These are phyloP conservation scores for Orchestia grillus DNA, from an alignment of 1,140 invertebrate species.

Conservation along the genomic window DNA sequence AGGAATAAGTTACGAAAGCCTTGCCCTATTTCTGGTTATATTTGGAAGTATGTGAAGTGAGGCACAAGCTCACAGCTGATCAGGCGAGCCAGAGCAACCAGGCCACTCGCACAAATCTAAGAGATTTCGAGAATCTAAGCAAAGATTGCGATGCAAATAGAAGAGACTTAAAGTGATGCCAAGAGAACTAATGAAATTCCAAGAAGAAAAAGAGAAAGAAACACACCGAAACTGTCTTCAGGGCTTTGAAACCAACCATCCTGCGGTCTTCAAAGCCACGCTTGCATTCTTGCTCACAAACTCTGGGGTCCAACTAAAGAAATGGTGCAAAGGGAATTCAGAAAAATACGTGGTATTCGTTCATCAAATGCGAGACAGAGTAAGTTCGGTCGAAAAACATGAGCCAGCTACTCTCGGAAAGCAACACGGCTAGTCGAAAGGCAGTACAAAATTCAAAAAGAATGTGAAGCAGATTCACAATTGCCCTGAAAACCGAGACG, in stretches of 20 bases:
- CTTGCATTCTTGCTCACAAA: constrained; percentile 25
- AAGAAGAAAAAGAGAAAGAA: background rate
- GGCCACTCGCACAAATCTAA: background rate
- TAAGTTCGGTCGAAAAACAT: constrained; percentile 1
- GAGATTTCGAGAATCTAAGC: background rate
- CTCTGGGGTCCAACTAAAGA: background rate
- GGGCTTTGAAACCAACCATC: constrained; percentile 4
- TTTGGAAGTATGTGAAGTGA: background rate
- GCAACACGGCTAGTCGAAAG: background rate
- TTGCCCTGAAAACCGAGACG: background rate
- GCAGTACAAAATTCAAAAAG: background rate
- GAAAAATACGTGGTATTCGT: constrained; percentile 35
- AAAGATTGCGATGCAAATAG: background rate
- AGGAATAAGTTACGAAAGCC: background rate
- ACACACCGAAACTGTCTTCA: background rate
- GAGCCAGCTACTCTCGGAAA: background rate
- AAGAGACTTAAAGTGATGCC: background rate
- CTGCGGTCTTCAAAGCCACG: constrained; percentile 26
- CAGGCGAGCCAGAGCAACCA: background rate
- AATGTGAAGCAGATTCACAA: background rate
- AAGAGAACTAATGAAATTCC: constrained; percentile 27
- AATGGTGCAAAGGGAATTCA: background rate
- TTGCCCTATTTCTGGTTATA: background rate
- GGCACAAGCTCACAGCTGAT: background rate
- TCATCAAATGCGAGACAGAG: background rate